Base-by-base conservation (phyloP, 2,888 invertebrate species). In the Heliconius aoede region DNA sequence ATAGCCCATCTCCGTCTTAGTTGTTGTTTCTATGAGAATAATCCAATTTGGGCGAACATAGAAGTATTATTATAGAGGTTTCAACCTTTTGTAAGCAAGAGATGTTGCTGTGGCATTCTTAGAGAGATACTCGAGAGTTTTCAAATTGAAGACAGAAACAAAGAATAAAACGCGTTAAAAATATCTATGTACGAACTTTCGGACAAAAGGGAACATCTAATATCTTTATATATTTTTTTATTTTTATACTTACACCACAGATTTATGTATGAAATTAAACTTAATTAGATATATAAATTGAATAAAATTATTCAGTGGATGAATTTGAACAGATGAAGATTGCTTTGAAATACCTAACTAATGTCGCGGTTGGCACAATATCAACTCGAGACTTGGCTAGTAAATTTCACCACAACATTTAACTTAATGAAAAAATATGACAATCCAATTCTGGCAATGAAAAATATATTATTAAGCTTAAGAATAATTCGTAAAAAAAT, bases 291-390 rank as follows among this genome's bases (percentile, higher is more conserved):
- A 15, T 32, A 69, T 15, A 69, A 55, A 55, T 24, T 55, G 7
- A 61, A 28, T 61, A 26, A 40, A 60, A 51, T n/a, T 30, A 60
- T 40, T 36, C 72, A 74, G 40, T 51, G 61, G 26, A 72, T 55
- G 46, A 60, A 60, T 73, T 58, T 69, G 68, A 76, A 60, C 64
- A 71, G 68, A 69, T 74, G 69, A 79, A 80, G 78, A 82, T 80
- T 79, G 79, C 85, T 83, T 90, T 86, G 89, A 92, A 93, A 92
- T 92, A 93, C 88, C 88, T 82, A 82, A 83, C 88, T 82, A 82
- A 83, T 87, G 89, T 91, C 88, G 86, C 85, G 86, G 80, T 92
- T 93, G 93, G 93, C 93, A 92, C 88, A 80, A 82, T 86, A 83
- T 91, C 93, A 93, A 91, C 81, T 87, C 81, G 77, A 80, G 80